Evolutionary conservation across 2,797 vertebrate genomes (phyloP).

Genomic region (Cuculus canorus): DNA sequence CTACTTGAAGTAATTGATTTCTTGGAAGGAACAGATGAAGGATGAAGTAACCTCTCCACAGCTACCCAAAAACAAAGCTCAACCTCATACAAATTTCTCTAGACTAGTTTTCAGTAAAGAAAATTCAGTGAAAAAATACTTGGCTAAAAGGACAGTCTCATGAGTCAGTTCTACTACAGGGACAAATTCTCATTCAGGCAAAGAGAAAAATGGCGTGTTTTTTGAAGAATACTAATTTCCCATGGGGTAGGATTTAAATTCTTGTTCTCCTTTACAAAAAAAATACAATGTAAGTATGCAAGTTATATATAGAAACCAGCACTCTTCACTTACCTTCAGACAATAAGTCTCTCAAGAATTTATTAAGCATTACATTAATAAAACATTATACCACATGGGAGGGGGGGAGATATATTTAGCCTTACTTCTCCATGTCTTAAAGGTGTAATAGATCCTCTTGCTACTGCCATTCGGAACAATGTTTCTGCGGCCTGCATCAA

Average conservation of each 20-base stretch:
- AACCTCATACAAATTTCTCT: background rate
- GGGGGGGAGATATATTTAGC: background rate
- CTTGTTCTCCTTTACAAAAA: background rate
- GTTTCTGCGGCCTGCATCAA: constrained; percentile 81
- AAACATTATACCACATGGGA: background rate
- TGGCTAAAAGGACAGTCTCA: background rate
- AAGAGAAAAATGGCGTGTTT: background rate
- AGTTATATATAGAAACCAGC: background rate
- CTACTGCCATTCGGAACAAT: constrained; percentile 82
- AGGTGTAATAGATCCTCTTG: constrained; percentile 82
- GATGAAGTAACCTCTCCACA: background rate
- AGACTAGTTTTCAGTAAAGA: background rate
- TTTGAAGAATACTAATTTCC: background rate
- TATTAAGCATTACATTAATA: background rate
- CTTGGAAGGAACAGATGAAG: background rate
- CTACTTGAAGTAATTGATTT: background rate
- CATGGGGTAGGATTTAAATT: background rate
- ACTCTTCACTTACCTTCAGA: background rate
- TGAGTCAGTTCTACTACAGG: background rate
- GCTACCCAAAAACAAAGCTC: background rate
- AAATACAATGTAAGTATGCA: background rate
- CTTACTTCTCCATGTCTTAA: constrained; percentile 85
- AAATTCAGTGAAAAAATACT: background rate
- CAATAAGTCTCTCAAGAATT: background rate
- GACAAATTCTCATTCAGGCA: background rate